A percentile compares a stretch with the other conserved stretches of the same genome.
phyloP scores from a whole-genome alignment of 2,888 invertebrate genomes.

The Cordilura impudica region DNA sequence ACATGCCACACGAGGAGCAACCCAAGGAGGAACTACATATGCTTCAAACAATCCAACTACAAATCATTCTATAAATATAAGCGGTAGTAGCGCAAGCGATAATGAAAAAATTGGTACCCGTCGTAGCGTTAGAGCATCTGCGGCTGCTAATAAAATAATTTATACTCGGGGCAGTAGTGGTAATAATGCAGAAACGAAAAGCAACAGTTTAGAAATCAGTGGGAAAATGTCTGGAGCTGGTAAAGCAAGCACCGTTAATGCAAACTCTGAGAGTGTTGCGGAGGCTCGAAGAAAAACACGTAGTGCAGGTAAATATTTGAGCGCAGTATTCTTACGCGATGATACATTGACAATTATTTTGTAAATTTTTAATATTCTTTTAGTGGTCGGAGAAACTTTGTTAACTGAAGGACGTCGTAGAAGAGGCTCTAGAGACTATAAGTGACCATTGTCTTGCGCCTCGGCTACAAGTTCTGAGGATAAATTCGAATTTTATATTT shows the following conservation, averaged over 20 bases:
- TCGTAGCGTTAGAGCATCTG: conserved; percentile 79
- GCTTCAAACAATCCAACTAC: conserved; percentile 58
- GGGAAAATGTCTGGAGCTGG: conserved; percentile 74
- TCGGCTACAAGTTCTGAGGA: conserved; percentile 74
- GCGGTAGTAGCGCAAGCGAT: conserved; percentile 67
- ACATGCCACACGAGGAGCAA: conserved; percentile 71
- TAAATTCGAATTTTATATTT: conserved; percentile 64
- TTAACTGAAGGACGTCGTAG: conserved; percentile 79
- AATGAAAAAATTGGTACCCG: conserved; percentile 80
- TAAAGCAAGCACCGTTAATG: conserved; percentile 67
- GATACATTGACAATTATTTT: neutral
- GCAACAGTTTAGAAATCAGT: conserved; percentile 13
- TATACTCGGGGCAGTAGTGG: conserved; percentile 69
- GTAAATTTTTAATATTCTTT: conserved; percentile 17
- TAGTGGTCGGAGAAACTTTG: conserved; percentile 75
- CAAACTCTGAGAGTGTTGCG: conserved; percentile 68
- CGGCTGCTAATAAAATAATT: conserved; percentile 77
- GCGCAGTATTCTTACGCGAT: neutral
- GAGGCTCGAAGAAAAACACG: conserved; percentile 82
- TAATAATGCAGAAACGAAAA: conserved; percentile 17
- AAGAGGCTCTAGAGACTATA: conserved; percentile 85
- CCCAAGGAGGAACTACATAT: conserved; percentile 39
- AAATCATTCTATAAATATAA: conserved; percentile 45
- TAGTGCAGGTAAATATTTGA: conserved; percentile 82
- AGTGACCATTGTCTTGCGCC: conserved; percentile 83